Evolutionary conservation across 2,888 invertebrate species (phyloP), one percentile per base, ranked within the genome.

Genomic region (Andricus quercusramuli): DNA sequence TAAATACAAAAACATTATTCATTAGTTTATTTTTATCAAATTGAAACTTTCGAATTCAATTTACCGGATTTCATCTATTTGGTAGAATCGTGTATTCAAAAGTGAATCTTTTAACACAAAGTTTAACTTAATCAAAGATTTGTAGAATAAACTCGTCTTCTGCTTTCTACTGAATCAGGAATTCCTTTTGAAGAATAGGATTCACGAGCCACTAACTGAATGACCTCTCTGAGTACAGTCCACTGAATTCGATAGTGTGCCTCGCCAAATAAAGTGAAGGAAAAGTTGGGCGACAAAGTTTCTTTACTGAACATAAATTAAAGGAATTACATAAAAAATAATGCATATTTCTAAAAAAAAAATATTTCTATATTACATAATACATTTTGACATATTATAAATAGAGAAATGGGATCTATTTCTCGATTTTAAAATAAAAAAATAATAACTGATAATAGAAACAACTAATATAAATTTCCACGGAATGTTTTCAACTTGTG

Each of bases 161-260:
- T n/a, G 9, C n/a, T 41, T 68, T 22, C 22, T n/a, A 22, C 22
- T 47, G 25, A 68, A 68, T 68, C 44, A 44, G 25, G 41, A 44
- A 68, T 68, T 68, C 44, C 68, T 44, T 68, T 68, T 44, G 44
- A 41, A 68, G 68, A 68, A 68, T 68, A 17, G 22, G 44, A 68
- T 68, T 68, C 25, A 44, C 44, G 44, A 44, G n/a, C n/a, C 22
- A 44, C 22, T 47, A 9, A 25, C 6, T 22, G 41, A 67, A 15
- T 41, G 67, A 68, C 68, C 68, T 22, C 15, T 62, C 22, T 13
- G 15, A 62, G 25, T 8, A 25, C 25, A 25, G 47, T 47, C 44
- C 44, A 44, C 47, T 68, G 44, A 68, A 17, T 68, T 68, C 44
- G 1, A 25, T 25, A 47, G 68, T 47, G 25, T 68, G 6, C 15